Percentiles rank a stretch among this genome's conserved stretches.
These are phyloP conservation scores for Strix aluco DNA, from an alignment of 2,113 vertebrate species.

Conservation along the genomic window DNA sequence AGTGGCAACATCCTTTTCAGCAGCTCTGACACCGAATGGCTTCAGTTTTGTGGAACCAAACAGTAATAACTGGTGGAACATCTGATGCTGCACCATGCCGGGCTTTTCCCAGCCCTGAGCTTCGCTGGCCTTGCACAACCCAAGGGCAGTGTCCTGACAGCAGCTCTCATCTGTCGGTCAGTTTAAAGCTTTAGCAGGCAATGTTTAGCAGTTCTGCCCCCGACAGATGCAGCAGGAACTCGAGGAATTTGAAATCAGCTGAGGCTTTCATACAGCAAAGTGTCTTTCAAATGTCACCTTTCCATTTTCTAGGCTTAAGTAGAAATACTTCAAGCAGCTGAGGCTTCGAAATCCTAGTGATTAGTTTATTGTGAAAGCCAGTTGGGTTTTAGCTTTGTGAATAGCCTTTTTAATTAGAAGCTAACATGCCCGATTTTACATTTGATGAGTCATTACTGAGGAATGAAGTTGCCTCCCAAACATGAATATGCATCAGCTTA, in stretches of 20 bases:
- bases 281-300: background rate
- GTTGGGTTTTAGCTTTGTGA: background rate
- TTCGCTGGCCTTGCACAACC: background rate
- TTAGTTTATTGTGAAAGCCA: constrained; percentile 16
- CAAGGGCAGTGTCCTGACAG: background rate
- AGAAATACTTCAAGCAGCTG: background rate
- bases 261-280: accelerated
- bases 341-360: background rate
- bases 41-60: background rate
- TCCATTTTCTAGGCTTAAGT: background rate
- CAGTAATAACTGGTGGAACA: background rate
- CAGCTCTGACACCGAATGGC: background rate
- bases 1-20: background rate
- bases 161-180: accelerated
- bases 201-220: background rate
- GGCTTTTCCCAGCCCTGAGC: accelerated
- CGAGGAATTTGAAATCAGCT: background rate
- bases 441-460: constrained; percentile 67
- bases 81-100: accelerated
- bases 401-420: constrained; percentile 54
- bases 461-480: constrained; percentile 68
- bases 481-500: constrained; percentile 68
- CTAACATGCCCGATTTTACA: constrained; percentile 59
- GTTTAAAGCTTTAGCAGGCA: background rate
- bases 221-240: background rate